Evolutionary conservation across 2,797 vertebrate species (phyloP).

Genomic region (Schizopygopsis malacanthus): DNA sequence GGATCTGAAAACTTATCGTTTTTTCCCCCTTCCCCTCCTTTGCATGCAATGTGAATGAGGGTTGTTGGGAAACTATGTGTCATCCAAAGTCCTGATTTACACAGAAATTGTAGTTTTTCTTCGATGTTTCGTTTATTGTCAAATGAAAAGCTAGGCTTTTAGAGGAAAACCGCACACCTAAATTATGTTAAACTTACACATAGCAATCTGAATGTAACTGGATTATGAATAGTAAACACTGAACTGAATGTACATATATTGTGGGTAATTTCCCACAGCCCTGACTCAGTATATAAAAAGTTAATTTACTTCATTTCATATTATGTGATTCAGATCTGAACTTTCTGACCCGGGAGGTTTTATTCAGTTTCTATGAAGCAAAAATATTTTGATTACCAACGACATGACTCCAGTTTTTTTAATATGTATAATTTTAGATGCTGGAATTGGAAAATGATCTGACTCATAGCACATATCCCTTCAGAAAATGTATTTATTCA

Average conservation of each 20-base stretch:
- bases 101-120: slow-evolving; percentile 23
- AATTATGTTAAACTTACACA: background rate
- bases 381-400: slow-evolving; percentile 30
- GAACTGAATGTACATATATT: slow-evolving; percentile 19
- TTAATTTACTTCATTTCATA: slow-evolving; percentile 24
- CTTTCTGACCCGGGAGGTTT: slow-evolving; percentile 28
- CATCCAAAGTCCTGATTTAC: slow-evolving; percentile 22
- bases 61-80: slow-evolving; percentile 43
- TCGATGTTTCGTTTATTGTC: slow-evolving; percentile 20
- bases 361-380: slow-evolving; percentile 9
- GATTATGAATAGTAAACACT: slow-evolving; percentile 37
- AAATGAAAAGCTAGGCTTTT: slow-evolving; percentile 30
- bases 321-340: slow-evolving; percentile 21
- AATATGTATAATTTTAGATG: background rate
- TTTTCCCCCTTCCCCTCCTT: background rate
- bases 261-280: slow-evolving; percentile 22
- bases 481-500: slow-evolving; percentile 31
- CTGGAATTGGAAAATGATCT: slow-evolving; percentile 10
- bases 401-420: background rate
- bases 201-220: slow-evolving; percentile 9
- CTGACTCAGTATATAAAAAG: slow-evolving; percentile 17
- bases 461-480: background rate
- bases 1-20: slow-evolving; percentile 31
- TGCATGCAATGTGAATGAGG: background rate
- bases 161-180: slow-evolving; percentile 20